Conservation (phyloP, 2,797 vertebrate genomes). For the Chloroceryle inda region DNA sequence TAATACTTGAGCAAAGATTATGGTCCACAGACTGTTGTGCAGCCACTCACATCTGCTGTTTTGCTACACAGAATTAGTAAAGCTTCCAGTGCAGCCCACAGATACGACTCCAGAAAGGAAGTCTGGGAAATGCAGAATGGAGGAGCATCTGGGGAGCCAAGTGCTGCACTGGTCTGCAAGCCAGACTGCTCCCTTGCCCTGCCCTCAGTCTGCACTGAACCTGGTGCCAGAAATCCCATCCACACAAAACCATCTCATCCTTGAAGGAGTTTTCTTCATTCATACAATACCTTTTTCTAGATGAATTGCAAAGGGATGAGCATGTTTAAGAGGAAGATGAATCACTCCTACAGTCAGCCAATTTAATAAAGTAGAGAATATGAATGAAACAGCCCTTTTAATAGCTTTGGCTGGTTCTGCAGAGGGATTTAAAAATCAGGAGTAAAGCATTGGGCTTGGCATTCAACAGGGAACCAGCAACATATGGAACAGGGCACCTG, state of each 20-base stretch:
- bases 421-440: slow-evolving; percentile 2
- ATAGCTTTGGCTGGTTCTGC: slow-evolving; percentile 26
- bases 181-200: background rate
- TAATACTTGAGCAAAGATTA: background rate
- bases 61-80: background rate
- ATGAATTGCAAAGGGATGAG: background rate
- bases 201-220: background rate
- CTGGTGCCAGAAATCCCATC: background rate
- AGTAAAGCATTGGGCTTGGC: background rate
- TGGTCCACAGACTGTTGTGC: background rate
- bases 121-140: background rate
- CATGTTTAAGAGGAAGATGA: background rate
- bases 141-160: background rate
- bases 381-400: slow-evolving; percentile 31
- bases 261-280: background rate
- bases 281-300: background rate
- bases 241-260: background rate
- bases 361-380: slow-evolving; percentile 55
- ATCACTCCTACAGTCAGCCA: background rate
- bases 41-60: background rate
- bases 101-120: background rate
- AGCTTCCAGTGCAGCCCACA: background rate
- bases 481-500: slow-evolving; percentile 45
- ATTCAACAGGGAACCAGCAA: background rate
- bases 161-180: background rate